Percentiles rank a stretch among this genome's conserved stretches.
Evolutionary conservation across 2,888 invertebrate genomes (phyloP).

Genomic region (Lottia scabra): DNA sequence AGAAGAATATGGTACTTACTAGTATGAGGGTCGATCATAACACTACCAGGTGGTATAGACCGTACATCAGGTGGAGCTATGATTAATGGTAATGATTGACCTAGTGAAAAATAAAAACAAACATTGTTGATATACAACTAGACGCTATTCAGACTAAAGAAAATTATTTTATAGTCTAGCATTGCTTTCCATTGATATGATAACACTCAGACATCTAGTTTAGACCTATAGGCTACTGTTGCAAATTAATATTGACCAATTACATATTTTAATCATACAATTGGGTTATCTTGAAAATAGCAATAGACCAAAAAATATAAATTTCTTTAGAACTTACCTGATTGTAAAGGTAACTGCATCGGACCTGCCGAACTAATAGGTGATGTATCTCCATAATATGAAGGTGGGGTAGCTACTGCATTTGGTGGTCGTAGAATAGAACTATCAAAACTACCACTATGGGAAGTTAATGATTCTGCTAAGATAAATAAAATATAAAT

Average conservation of each 20-base stretch:
- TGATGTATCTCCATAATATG: conserved; percentile 47
- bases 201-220: too few species aligned
- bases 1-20: conserved; percentile 45
- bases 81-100: conserved; percentile 58
- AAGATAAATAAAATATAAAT: too few species aligned
- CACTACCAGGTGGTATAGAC: conserved; percentile 86
- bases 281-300: too few species aligned
- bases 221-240: too few species aligned
- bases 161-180: too few species aligned
- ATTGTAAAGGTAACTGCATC: conserved; percentile 47
- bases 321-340: conserved; percentile 33
- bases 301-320: too few species aligned
- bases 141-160: too few species aligned
- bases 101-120: neutral
- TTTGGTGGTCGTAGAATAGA: conserved; percentile 41
- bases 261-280: too few species aligned
- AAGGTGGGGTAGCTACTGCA: conserved; percentile 54
- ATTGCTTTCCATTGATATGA: too few species aligned
- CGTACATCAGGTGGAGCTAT: conserved; percentile 85
- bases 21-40: conserved; percentile 84
- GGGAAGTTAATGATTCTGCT: conserved; percentile 27
- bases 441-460: conserved; percentile 34
- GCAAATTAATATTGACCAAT: too few species aligned
- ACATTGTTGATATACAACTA: conserved; percentile 69
- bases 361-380: conserved; percentile 53